Evolutionary conservation across 2,797 vertebrate species (phyloP).

Genomic region (Trichosurus vulpecula): DNA sequence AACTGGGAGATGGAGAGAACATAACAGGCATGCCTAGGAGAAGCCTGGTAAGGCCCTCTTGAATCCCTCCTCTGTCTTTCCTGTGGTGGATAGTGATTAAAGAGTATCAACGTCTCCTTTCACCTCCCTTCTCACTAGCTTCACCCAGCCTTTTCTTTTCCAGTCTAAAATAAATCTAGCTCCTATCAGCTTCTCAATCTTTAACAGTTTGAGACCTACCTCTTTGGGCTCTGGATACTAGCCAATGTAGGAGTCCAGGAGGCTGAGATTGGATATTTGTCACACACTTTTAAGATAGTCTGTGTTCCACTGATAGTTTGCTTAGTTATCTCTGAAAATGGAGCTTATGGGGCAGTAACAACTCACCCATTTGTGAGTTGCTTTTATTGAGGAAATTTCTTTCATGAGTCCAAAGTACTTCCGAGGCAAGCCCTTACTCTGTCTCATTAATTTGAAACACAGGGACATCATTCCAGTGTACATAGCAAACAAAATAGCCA

Average conservation of each 20-base stretch:
- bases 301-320: background rate
- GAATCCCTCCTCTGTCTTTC: background rate
- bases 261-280: background rate
- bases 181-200: background rate
- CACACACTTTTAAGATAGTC: background rate
- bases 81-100: fast-evolving
- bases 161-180: background rate
- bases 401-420: constrained; percentile 43
- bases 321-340: background rate
- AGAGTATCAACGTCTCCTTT: background rate
- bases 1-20: background rate
- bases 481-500: constrained; percentile 15
- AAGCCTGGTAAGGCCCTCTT: background rate
- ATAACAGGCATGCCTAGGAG: background rate
- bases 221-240: background rate
- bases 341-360: background rate
- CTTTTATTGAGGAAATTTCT: constrained; percentile 47
- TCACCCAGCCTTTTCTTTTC: background rate
- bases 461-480: constrained; percentile 18
- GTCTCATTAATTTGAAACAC: background rate
- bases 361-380: constrained; percentile 5
- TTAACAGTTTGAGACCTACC: background rate
- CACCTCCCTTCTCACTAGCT: background rate
- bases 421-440: constrained; percentile 4
- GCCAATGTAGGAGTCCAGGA: background rate